Percentiles rank a stretch among this genome's conserved stretches.
These are phyloP conservation scores for Spizella passerina DNA, from an alignment of 2,797 vertebrate genomes.

Conservation along the genomic window DNA sequence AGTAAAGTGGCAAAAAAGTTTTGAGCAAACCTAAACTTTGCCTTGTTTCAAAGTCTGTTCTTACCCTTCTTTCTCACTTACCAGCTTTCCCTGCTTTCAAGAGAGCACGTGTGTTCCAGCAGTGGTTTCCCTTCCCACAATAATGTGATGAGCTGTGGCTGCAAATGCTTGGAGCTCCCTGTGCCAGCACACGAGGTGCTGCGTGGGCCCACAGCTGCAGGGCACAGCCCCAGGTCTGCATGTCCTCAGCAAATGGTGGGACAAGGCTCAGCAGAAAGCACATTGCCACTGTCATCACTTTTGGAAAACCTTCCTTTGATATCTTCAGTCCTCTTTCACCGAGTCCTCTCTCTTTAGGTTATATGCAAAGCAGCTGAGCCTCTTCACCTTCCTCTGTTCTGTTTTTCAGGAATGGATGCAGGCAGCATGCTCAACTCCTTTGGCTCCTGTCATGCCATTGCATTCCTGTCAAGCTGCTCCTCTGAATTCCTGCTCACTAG, in stretches of 20 bases:
- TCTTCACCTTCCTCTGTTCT: background rate
- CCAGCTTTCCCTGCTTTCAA: background rate
- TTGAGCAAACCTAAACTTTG: background rate
- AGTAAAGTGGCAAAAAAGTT: background rate
- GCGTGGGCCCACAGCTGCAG: background rate
- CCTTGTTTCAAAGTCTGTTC: background rate
- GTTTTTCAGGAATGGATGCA: slow-evolving; percentile 12
- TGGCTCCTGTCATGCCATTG: background rate
- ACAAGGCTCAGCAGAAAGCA: background rate
- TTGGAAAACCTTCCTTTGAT: background rate
- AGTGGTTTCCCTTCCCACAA: background rate
- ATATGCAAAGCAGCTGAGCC: slow-evolving; percentile 37
- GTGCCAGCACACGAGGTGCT: background rate
- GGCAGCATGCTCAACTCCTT: background rate
- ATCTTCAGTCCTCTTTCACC: background rate
- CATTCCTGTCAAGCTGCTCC: slow-evolving; percentile 47
- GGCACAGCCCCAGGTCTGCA: background rate
- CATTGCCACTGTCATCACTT: background rate
- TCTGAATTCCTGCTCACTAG: slow-evolving; percentile 19
- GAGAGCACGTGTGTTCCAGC: rapidly evolving
- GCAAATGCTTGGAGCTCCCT: background rate
- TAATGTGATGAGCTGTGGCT: background rate
- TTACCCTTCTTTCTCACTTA: background rate
- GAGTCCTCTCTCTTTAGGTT: background rate
- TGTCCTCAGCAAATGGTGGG: background rate